Percentiles rank a stretch among this genome's conserved stretches.
Conservation (phyloP, 1,140 invertebrate species). For the Manduca sexta region DNA sequence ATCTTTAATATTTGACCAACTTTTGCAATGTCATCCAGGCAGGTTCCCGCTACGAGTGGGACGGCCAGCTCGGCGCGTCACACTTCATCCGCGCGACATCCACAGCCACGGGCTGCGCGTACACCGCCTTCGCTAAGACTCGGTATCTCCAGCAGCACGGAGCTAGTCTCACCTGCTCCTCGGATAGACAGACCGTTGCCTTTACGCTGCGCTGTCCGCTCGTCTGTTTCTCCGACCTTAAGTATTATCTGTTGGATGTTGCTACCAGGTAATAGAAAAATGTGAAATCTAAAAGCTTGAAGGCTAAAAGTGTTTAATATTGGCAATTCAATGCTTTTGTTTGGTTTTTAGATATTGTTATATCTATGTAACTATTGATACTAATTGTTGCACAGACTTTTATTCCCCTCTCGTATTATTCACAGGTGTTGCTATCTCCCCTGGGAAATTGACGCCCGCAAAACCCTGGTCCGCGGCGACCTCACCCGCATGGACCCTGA, state of each 20-base stretch:
- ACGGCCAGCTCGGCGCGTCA: constrained; percentile 36
- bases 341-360: no score
- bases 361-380: no score
- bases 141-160: constrained; percentile 41
- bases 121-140: constrained; percentile 32
- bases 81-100: constrained; percentile 45
- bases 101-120: constrained; percentile 25
- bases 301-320: no score
- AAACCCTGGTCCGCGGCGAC: constrained; percentile 30
- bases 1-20: no score
- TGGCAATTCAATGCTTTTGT: not conserved
- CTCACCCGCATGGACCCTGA: constrained; percentile 28
- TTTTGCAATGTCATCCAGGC: constrained; percentile 22
- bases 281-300: not conserved
- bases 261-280: constrained; percentile 42
- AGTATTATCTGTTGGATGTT: constrained; percentile 44
- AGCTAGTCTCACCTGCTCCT: constrained; percentile 30
- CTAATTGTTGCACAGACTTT: no score
- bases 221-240: constrained; percentile 29
- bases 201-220: constrained; percentile 42
- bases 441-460: constrained; percentile 40
- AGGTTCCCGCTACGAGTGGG: constrained; percentile 44
- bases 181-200: constrained; percentile 38
- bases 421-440: constrained; percentile 35
- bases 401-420: no score